Conservation (phyloP, 2,113 vertebrate species). For the Festucalex cinctus region DNA sequence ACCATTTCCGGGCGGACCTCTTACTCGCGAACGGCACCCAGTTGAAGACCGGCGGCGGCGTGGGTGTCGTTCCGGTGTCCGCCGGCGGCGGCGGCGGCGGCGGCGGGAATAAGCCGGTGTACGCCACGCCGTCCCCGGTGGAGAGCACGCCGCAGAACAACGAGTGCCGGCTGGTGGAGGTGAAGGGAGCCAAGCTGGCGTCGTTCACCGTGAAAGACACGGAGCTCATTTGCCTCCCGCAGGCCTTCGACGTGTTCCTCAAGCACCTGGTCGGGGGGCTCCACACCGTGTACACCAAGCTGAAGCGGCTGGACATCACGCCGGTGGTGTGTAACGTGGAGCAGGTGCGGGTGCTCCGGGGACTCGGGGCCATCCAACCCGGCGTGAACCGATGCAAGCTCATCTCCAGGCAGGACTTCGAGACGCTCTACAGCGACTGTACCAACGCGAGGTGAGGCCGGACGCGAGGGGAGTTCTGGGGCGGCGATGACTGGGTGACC, state of each 20-base stretch:
- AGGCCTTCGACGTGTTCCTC: slow-evolving; percentile 95
- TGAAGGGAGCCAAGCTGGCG: slow-evolving; percentile 92
- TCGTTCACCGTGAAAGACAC: slow-evolving; percentile 92
- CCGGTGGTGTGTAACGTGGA: slow-evolving; percentile 98
- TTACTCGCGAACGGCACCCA: slow-evolving; percentile 63
- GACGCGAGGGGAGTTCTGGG: neutral
- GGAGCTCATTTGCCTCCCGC: slow-evolving; percentile 95
- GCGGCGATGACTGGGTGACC: neutral
- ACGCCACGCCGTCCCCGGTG: slow-evolving; percentile 94
- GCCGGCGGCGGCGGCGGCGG: slow-evolving; percentile 62
- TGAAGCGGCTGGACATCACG: slow-evolving; percentile 92
- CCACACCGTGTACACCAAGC: slow-evolving; percentile 97
- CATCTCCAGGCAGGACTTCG: slow-evolving; percentile 96
- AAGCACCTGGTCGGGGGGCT: slow-evolving; percentile 96
- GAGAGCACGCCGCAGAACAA: slow-evolving; percentile 99
- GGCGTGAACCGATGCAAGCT: slow-evolving; percentile 98
- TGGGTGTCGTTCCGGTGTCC: slow-evolving; percentile 63
- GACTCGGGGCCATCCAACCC: slow-evolving; percentile 93
- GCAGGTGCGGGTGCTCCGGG: slow-evolving; percentile 92
- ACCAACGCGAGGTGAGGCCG: slow-evolving; percentile 87
- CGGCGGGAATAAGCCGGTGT: slow-evolving; percentile 82
- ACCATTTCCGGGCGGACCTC: slow-evolving; percentile 82
- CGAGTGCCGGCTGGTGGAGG: slow-evolving; percentile 96
- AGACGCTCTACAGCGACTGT: slow-evolving; percentile 93
- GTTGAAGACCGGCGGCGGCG: slow-evolving; percentile 51